Evolutionary conservation across 2,113 vertebrate genomes (phyloP), one percentile per base, ranked within the genome.

Genomic region (Zosterops japonicus): DNA sequence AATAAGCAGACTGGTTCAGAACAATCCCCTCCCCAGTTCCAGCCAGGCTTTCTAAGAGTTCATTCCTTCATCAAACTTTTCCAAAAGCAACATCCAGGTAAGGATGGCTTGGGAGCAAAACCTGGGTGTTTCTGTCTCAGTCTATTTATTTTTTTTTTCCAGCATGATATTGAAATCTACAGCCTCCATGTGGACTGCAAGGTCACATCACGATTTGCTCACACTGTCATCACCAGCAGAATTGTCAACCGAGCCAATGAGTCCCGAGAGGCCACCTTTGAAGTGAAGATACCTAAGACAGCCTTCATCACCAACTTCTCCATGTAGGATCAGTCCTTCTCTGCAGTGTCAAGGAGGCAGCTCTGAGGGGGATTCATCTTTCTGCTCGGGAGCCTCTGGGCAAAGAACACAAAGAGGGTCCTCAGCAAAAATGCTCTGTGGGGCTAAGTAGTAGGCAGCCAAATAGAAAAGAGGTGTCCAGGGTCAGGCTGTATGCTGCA

Each of bases 231-330:
- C 95, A 99, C 97, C 85, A 99, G 99, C 87, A 98, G 97, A 15
- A 98, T 99, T 83, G 97, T 97, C 89, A 99, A 99, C 93, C 97
- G 80, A 14, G 97, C 98, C 42, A 41, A 98, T 1, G 69, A 96
- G 8, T 96, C 97, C 21, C 97, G 64, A 77, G 98, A 99, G 94
- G 98, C 98, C 2, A 93, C 97, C 72, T 99, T 99, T 76, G 97
- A 99, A 4, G 98, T 99, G 91, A 98, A 97, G 84, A 97, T 99
- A 77, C 99, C 99, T 81, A 99, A 98, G 96, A 98, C 98, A 11
- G 99, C 99, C 59, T 99, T 99, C 97, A 99, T 99, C 97, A 98
- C 98, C 96, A 99, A 98, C 97, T 99, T 99, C 96, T 98, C 96
- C 96, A 99, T 99, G 99, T 99, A 97, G 61, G 99, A 55, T 39